These are phyloP conservation scores for Aricia agestis DNA, from an alignment of 1,140 invertebrate species.

Conservation along the genomic window DNA sequence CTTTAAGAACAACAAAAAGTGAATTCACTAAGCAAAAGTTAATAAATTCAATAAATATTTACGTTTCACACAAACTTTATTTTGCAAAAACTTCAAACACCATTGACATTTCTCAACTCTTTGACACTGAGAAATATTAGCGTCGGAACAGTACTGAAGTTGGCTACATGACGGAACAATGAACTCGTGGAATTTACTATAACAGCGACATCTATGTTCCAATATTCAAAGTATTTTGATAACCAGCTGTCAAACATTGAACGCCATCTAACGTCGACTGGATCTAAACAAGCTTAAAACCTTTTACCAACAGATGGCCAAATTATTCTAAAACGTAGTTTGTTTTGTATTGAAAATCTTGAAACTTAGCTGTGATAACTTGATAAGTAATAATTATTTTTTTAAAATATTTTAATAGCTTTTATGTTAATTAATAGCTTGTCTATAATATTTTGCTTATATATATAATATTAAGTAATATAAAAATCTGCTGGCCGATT, in stretches of 20 bases:
- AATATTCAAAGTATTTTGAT: background rate
- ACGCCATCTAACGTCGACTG: constrained; percentile 24
- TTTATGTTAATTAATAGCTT: too few species aligned
- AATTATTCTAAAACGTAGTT: background rate
- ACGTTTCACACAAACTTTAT: background rate
- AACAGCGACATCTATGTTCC: constrained; percentile 31
- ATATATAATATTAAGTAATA: too few species aligned
- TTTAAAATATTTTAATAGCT: too few species aligned
- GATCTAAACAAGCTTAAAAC: background rate
- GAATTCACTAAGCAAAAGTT: background rate
- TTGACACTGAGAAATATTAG: constrained; percentile 17
- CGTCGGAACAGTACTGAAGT: constrained; percentile 30
- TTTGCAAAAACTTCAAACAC: constrained; percentile 16
- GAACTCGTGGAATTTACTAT: constrained; percentile 27
- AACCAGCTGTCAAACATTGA: background rate
- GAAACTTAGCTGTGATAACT: too few species aligned
- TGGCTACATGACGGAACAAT: constrained; percentile 32
- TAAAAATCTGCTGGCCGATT: too few species aligned
- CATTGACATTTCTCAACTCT: background rate
- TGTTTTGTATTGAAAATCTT: too few species aligned
- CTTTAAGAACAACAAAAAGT: background rate
- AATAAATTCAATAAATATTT: background rate
- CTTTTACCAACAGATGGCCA: constrained; percentile 18
- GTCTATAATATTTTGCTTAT: too few species aligned
- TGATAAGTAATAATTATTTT: too few species aligned